Conservation (phyloP, 1,140 invertebrate species). For the Cotesia glomerata region DNA sequence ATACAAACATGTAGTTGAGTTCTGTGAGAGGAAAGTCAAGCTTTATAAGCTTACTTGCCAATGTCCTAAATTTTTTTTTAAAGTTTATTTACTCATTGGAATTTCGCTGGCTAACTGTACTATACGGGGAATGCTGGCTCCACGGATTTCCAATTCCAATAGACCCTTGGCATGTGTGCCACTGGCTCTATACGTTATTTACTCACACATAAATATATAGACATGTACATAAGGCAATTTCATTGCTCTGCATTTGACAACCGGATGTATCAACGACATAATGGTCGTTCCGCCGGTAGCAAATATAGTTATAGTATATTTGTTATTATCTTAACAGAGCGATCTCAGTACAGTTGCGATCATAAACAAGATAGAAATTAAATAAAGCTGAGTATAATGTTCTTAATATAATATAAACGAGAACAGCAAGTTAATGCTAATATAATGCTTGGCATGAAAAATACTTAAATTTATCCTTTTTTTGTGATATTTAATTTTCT, state of each 20-base stretch:
- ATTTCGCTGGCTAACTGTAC: not conserved
- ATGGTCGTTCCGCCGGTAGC: not conserved
- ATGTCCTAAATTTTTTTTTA: not conserved
- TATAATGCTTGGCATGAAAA: too few relatives aligned
- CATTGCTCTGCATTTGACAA: not conserved
- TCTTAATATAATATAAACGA: not conserved
- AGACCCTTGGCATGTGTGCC: not conserved
- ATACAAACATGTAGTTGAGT: too few relatives aligned
- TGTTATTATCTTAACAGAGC: not conserved
- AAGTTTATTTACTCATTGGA: not conserved
- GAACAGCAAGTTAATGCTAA: too few relatives aligned
- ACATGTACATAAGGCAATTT: not conserved
- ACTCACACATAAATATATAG: not conserved
- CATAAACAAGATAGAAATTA: too few relatives aligned
- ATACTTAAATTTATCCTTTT: too few relatives aligned
- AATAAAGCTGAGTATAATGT: not conserved
- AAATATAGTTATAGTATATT: not conserved
- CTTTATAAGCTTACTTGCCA: not conserved
- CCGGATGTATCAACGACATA: slow-evolving; percentile 3
- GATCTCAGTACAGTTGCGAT: too few relatives aligned
- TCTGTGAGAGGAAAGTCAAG: too few relatives aligned
- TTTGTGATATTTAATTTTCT: too few relatives aligned
- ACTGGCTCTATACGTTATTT: not conserved
- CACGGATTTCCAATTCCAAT: not conserved
- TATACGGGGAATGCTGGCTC: not conserved